Evolutionary conservation across 2,113 vertebrate genomes (phyloP).

Genomic region (Mobula birostris): DNA sequence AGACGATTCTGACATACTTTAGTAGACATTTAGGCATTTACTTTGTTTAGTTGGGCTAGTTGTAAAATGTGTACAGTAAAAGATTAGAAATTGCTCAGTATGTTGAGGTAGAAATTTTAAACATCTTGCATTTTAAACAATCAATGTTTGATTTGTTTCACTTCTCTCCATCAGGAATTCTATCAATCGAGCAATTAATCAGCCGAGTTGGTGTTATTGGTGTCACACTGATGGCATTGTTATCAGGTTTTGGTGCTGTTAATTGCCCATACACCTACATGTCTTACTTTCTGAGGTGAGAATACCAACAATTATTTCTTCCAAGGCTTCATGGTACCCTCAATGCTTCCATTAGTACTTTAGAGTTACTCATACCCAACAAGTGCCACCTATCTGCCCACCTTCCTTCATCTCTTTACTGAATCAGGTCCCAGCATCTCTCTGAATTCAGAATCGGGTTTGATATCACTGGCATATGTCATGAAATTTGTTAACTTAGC

Average conservation of each 20-base stretch:
- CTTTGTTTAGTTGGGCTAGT: not conserved
- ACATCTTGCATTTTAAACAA: not conserved
- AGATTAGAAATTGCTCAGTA: not conserved
- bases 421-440: not conserved
- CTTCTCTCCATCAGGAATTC: conserved; percentile 66
- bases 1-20: not conserved
- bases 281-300: conserved; percentile 98
- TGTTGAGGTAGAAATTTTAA: not conserved
- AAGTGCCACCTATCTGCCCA: not conserved
- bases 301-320: not conserved
- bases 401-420: no score
- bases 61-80: not conserved
- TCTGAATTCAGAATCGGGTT: not conserved
- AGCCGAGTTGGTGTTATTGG: conserved; percentile 95
- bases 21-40: not conserved
- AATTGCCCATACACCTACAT: conserved; percentile 98
- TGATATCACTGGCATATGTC: no score
- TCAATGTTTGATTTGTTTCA: not conserved
- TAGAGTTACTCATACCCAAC: no score
- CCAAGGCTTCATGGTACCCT: not conserved
- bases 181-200: conserved; percentile 97
- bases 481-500: no score
- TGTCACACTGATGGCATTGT: conserved; percentile 92
- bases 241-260: conserved; percentile 96
- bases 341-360: not conserved